Percentiles rank a stretch among this genome's conserved stretches.
These are phyloP conservation scores for Naja naja DNA, from an alignment of 2,113 vertebrate genomes.

Conservation along the genomic window DNA sequence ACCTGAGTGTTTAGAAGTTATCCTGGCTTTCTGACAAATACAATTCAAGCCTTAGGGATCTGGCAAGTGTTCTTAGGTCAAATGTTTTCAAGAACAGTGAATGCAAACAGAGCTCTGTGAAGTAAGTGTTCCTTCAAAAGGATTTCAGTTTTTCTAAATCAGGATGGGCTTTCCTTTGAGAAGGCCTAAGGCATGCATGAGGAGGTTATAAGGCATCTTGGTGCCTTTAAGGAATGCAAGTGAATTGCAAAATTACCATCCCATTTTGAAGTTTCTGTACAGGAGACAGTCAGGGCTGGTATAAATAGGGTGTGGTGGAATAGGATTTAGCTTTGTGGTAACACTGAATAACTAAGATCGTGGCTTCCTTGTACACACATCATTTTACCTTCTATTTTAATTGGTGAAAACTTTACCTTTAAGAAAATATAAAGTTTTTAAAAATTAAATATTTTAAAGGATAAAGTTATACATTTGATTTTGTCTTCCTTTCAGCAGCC, in stretches of 20 bases:
- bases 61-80: background rate
- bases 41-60: background rate
- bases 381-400: background rate
- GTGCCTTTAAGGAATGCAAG: constrained; percentile 35
- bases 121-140: too few species aligned
- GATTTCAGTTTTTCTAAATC: background rate
- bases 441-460: background rate
- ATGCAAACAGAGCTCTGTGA: background rate
- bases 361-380: constrained; percentile 18
- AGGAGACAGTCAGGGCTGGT: constrained; percentile 24
- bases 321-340: constrained; percentile 42
- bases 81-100: background rate
- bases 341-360: constrained; percentile 39
- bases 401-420: background rate
- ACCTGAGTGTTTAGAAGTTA: background rate
- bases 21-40: background rate
- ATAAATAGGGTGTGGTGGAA: constrained; percentile 53
- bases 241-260: constrained; percentile 30
- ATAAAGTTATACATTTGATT: background rate
- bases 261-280: constrained; percentile 41
- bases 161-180: background rate
- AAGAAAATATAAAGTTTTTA: background rate
- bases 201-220: constrained; percentile 34
- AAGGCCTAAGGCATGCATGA: constrained; percentile 13
- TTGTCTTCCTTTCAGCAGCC: constrained; percentile 21